Percentiles rank a stretch among this genome's conserved stretches.
phyloP scores from a whole-genome alignment of 2,797 vertebrate species.

The Oryzias dopingdopingensis region DNA sequence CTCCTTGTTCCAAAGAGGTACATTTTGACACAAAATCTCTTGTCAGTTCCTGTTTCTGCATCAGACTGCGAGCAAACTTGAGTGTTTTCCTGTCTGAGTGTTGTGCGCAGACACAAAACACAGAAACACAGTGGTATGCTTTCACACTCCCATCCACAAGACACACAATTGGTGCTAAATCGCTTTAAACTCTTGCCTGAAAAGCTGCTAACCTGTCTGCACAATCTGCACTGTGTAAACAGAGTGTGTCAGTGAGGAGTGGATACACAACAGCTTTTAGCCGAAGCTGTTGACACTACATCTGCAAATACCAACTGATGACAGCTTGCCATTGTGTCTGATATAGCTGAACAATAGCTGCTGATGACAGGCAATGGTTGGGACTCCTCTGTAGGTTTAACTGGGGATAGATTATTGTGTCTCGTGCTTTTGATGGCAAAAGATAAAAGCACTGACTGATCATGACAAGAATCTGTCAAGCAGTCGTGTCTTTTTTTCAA shows the following conservation, averaged over 20 bases:
- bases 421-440: slow-evolving; percentile 5
- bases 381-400: slow-evolving; percentile 9
- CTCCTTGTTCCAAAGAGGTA: slow-evolving; percentile 48
- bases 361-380: slow-evolving; percentile 37
- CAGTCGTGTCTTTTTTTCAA: neutral
- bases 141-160: slow-evolving; percentile 13
- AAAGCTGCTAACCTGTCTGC: slow-evolving; percentile 30
- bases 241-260: slow-evolving; percentile 27
- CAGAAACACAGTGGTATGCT: slow-evolving; percentile 2
- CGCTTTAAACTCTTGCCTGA: slow-evolving; percentile 10
- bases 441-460: neutral
- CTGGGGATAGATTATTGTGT: slow-evolving; percentile 9
- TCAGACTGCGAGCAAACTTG: slow-evolving; percentile 20
- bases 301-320: slow-evolving; percentile 24
- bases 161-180: slow-evolving; percentile 16
- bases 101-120: slow-evolving; percentile 9
- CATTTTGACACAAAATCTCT: slow-evolving; percentile 45
- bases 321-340: slow-evolving; percentile 36
- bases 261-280: slow-evolving; percentile 32
- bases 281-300: slow-evolving; percentile 35
- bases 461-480: slow-evolving; percentile 5
- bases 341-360: slow-evolving; percentile 37
- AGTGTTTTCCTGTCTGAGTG: slow-evolving; percentile 26
- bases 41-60: slow-evolving; percentile 24
- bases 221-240: slow-evolving; percentile 18